Evolutionary conservation across 2,888 invertebrate species (phyloP), one percentile per base, ranked within the genome.

Genomic region (Phortica okadai): DNA sequence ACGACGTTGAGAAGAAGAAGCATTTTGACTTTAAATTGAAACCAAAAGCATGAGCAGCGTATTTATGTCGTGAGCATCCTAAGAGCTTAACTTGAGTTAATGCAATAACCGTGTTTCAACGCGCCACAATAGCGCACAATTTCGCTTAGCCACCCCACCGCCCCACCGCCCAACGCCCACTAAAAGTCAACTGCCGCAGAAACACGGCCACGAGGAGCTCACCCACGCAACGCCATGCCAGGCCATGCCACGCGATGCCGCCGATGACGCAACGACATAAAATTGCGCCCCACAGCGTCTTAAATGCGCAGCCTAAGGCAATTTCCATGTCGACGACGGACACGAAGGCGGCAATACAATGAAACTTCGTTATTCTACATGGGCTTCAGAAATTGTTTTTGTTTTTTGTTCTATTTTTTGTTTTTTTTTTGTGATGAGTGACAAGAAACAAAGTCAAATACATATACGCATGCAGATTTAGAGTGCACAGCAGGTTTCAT

Each of bases 61-160:
- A 16, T 62, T 62, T 62, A 62, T 62, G 62, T 62, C 56, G 41
- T 33, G 66, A 72, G n/a, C 44, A 67, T 42, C 67, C 67, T 67
- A 6, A n/a, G 56, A 25, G 70, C 54, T 72, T 72, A 86, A 86
- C 82, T 86, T 85, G 79, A 82, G 87, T 82, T 84, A 84, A 84
- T 84, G 84, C 84, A 84, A 86, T 84, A 84, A 86, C 86, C 85
- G 83, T 84, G 84, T 84, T 86, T 81, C 74, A 85, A 75, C 78
- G 80, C 76, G 76, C 78, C 77, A 80, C 85, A 77, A 79, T 74
- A 77, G 74, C 66, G 75, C 50, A 75, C 59, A 72, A 82, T 85
- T 83, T 83, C 82, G 83, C 85, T 83, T 85, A 80, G 83, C 79
- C 76, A 77, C 76, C 33, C 75, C 21, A 62, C 62, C 10, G 62